Conservation (phyloP, 92 coral and sea anemone species). For the Siderastrea radians region DNA sequence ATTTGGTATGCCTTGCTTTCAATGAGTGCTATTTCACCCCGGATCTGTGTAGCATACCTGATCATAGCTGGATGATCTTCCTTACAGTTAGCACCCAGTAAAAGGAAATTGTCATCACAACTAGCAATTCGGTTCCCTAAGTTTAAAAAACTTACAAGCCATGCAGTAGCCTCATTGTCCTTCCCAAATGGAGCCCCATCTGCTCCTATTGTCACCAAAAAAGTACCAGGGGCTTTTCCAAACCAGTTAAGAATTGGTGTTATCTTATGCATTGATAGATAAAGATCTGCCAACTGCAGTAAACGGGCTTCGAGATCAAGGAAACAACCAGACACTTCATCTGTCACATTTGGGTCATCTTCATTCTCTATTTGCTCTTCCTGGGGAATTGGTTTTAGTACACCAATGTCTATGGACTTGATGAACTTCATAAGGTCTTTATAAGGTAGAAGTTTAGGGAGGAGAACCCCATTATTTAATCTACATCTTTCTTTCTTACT, state of each 20-base stretch:
- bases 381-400: slow-evolving; percentile 64
- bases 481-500: slow-evolving; percentile 55
- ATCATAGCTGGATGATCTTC: slow-evolving; percentile 68
- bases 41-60: slow-evolving; percentile 71
- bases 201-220: slow-evolving; percentile 75
- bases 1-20: slow-evolving; percentile 68
- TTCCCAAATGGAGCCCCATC: slow-evolving; percentile 86
- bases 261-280: slow-evolving; percentile 54
- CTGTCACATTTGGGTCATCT: slow-evolving; percentile 52
- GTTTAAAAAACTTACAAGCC: slow-evolving; percentile 72
- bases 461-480: slow-evolving; percentile 62
- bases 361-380: slow-evolving; percentile 63
- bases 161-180: slow-evolving; percentile 75
- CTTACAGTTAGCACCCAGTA: slow-evolving; percentile 73
- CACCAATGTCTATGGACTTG: slow-evolving; percentile 78
- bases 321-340: slow-evolving; percentile 65
- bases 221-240: slow-evolving; percentile 65
- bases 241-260: slow-evolving; percentile 72
- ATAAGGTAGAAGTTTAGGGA: slow-evolving; percentile 69
- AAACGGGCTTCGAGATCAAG: slow-evolving; percentile 79
- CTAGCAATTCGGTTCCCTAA: slow-evolving; percentile 74
- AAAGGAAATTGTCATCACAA: slow-evolving; percentile 74
- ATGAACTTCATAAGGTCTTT: slow-evolving; percentile 77
- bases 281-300: slow-evolving; percentile 75
- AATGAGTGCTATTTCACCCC: slow-evolving; percentile 67